Base-by-base conservation (phyloP, 1,140 invertebrate species). In the Sesamia nonagrioides region DNA sequence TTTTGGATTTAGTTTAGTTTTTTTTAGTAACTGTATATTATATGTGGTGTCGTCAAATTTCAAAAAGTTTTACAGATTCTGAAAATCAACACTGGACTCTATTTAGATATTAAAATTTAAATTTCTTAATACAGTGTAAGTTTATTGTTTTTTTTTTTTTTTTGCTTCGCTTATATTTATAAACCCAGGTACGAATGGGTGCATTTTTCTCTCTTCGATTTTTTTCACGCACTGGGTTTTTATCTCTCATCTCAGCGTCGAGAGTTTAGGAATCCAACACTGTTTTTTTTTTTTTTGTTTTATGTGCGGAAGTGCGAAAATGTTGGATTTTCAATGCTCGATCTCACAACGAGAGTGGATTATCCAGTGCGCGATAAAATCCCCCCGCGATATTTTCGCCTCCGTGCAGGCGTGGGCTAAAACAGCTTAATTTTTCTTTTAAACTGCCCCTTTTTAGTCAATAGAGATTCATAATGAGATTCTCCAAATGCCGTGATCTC, bases 121-220 rank as follows among this genome's bases (percentile, higher is more conserved):
- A 8, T 15, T 37, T 17, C 11, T 61, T 8, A 40, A 15, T 50
- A n/a, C 11, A 13, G 60, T 63, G 60, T 63, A 63, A 63, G 60
- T 63, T 63, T 63, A 63, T 63, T 63, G 33, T 63, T 63, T 18
- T 63, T 42, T 63, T 63, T 61, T 8, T 61, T 42, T n/a, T 18
- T 63, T 63, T 18, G 5, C 9, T 8, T 40, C 21, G 60, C 60
- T 63, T 63, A 40, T 27, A n/a, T 37, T 63, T 63, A 27, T 27
- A 27, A 27, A 27, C 27, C 27, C 27, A 27, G 27, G 27, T 27
- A 27, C 27, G 3, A 1, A 27, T 3, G 27, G 27, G 27, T 3
- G 27, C 27, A 3, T 27, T 27, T n/a, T 27, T 27, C 27, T 3
- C 27, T 1, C 27, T 1, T 1, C 27, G 27, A 27, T 27, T 27